Percentiles rank a stretch among this genome's conserved stretches.
These are phyloP conservation scores for Morpho deidamia DNA, from an alignment of 2,888 invertebrate species.

Conservation along the genomic window DNA sequence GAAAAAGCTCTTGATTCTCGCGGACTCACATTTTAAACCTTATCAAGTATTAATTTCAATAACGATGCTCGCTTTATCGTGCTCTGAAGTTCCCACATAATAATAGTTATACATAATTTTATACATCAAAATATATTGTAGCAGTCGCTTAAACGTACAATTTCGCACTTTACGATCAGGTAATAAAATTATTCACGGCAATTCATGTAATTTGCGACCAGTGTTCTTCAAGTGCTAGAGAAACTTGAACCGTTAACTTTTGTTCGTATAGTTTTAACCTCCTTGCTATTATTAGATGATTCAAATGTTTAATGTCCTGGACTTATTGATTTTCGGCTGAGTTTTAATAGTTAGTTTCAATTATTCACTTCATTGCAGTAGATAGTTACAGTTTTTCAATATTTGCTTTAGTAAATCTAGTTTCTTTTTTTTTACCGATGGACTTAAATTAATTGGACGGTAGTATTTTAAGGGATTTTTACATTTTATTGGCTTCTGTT, in stretches of 20 bases:
- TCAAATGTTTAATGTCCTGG: not conserved
- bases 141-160: not conserved
- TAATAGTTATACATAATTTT: not conserved
- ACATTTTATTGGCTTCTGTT: too few species aligned
- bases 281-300: not conserved
- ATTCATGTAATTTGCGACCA: slow-evolving; percentile 5
- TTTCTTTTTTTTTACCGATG: too few species aligned
- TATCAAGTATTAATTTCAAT: slow-evolving; percentile 3
- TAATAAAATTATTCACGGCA: slow-evolving; percentile 11
- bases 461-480: too few species aligned
- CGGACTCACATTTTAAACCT: too few species aligned
- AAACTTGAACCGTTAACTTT: not conserved
- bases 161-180: not conserved
- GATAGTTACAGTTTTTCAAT: too few species aligned
- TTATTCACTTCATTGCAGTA: too few species aligned
- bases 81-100: not conserved
- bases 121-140: slow-evolving; percentile 1
- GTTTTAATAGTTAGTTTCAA: too few species aligned
- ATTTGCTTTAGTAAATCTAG: too few species aligned
- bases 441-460: too few species aligned
- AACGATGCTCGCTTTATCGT: not conserved
- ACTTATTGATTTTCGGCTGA: too few species aligned
- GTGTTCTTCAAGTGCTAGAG: not conserved
- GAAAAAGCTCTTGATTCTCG: too few species aligned
- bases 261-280: not conserved